These are phyloP conservation scores for Pseudomyrmex cubaensis DNA, from an alignment of 1,140 invertebrate species.

Conservation along the genomic window DNA sequence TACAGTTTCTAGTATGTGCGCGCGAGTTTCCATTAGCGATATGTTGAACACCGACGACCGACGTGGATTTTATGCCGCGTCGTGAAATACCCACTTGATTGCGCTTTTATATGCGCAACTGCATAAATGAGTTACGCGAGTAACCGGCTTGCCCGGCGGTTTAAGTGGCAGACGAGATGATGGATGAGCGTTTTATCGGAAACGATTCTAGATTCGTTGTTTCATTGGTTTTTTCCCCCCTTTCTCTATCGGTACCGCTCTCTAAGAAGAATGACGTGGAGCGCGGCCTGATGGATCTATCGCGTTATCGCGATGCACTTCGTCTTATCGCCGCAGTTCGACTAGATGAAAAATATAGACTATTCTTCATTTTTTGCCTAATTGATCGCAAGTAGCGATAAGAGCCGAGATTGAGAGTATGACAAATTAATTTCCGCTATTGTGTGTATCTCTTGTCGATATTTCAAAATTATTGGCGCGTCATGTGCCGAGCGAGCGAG, in stretches of 20 bases:
- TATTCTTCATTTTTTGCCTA: not conserved
- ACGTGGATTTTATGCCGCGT: conserved; percentile 39
- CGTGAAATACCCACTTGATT: conserved; percentile 53
- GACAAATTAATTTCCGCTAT: conserved; percentile 31
- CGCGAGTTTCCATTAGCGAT: conserved; percentile 40
- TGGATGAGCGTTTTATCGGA: conserved; percentile 60
- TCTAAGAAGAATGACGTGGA: conserved; percentile 47
- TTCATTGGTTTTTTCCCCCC: conserved; percentile 33
- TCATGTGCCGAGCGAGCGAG: not conserved
- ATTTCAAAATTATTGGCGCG: not conserved
- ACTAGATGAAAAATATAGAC: conserved; percentile 26
- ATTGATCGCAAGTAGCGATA: conserved; percentile 7
- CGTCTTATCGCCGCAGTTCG: conserved; percentile 12
- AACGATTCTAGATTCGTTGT: conserved; percentile 58
- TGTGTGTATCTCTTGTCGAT: not conserved
- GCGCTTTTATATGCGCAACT: conserved; percentile 61
- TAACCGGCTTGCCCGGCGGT: conserved; percentile 49
- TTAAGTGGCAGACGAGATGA: conserved; percentile 59
- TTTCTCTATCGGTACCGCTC: conserved; percentile 31
- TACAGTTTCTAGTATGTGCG: conserved; percentile 13
- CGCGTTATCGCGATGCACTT: conserved; percentile 37
- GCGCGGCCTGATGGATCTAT: conserved; percentile 37
- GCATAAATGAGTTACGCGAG: conserved; percentile 58
- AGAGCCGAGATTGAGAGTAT: not conserved
- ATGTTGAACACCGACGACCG: conserved; percentile 25